Percentiles rank a stretch among this genome's conserved stretches.
Evolutionary conservation across 2,797 vertebrate species (phyloP).

Genomic region (Acrocephalus scirpaceus): DNA sequence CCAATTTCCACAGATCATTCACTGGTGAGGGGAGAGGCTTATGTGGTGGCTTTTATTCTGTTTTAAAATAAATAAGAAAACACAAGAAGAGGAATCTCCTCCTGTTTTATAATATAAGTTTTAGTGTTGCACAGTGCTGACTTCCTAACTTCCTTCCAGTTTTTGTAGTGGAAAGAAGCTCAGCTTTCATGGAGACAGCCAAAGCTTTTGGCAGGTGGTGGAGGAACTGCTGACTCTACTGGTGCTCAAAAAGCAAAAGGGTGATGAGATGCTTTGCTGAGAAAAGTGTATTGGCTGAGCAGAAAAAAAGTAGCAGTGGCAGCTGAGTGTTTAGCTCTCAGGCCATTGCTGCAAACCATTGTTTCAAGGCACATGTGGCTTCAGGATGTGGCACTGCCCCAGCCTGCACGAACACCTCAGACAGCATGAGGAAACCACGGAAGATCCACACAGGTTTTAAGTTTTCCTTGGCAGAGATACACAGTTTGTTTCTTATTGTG

Average conservation of each 20-base stretch:
- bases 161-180: background rate
- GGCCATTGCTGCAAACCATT: background rate
- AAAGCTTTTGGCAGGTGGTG: background rate
- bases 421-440: fast-evolving
- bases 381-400: background rate
- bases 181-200: background rate
- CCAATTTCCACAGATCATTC: background rate
- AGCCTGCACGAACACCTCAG: fast-evolving
- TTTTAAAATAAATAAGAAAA: background rate
- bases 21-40: background rate
- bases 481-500: background rate
- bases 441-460: background rate
- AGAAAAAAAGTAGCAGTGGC: background rate
- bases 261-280: background rate
- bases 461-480: background rate
- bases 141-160: background rate
- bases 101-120: background rate
- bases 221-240: background rate
- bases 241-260: background rate
- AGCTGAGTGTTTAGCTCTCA: background rate
- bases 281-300: background rate
- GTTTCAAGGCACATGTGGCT: background rate
- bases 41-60: background rate
- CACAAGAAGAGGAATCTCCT: background rate
- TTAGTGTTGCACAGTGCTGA: fast-evolving